Conservation (phyloP, 2,113 vertebrate species). For the Tragelaphus scriptus region DNA sequence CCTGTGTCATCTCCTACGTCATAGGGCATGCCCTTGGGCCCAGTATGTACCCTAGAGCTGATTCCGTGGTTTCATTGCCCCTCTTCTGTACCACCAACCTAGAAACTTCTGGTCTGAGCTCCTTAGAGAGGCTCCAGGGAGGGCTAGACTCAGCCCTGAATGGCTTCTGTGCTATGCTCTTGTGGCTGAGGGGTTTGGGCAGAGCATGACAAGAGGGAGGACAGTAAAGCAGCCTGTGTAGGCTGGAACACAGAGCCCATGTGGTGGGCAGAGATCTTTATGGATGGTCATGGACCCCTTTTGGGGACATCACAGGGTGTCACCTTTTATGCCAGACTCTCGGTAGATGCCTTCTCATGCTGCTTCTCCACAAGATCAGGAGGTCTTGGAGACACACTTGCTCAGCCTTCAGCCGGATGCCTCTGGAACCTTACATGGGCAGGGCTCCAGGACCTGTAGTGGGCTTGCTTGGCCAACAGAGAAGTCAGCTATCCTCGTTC, state of each 20-base stretch:
- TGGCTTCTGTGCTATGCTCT: background rate
- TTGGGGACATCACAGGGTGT: background rate
- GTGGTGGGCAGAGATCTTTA: too few relatives aligned
- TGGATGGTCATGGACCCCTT: background rate
- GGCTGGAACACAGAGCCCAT: fast-evolving
- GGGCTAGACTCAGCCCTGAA: fast-evolving
- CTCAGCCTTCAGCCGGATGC: fast-evolving
- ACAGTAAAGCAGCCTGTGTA: fast-evolving
- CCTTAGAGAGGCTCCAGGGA: background rate
- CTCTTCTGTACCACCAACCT: constrained; percentile 78
- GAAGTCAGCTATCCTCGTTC: background rate
- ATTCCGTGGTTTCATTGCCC: fast-evolving
- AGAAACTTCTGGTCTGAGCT: background rate
- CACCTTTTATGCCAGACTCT: fast-evolving
- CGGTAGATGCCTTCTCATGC: background rate
- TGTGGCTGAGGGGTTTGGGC: fast-evolving
- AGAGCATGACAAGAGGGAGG: fast-evolving
- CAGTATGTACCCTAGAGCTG: constrained; percentile 58
- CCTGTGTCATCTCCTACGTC: too few relatives aligned
- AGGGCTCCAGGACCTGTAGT: fast-evolving
- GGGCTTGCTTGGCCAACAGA: background rate
- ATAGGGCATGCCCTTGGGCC: too few relatives aligned
- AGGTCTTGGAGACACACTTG: background rate
- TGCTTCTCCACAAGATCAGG: fast-evolving
- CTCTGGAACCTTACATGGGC: background rate